Percentiles rank a stretch among this genome's conserved stretches.
These are phyloP conservation scores for Elanoides forficatus DNA, from an alignment of 2,113 vertebrate species.

Conservation along the genomic window DNA sequence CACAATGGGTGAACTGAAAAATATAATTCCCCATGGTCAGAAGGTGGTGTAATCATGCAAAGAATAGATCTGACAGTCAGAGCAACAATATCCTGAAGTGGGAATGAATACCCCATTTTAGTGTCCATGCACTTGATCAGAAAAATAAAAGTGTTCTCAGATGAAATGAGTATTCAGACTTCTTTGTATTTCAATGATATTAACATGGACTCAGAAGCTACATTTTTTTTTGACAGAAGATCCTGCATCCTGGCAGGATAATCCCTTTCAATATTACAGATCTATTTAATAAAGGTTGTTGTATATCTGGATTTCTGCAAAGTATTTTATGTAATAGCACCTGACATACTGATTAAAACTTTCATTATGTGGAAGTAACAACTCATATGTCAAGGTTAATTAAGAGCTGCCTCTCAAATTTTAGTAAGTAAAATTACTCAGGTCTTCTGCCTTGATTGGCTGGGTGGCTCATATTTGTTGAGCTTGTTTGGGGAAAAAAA, in stretches of 20 bases:
- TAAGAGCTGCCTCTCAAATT: background rate
- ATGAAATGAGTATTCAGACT: background rate
- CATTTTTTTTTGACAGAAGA: background rate
- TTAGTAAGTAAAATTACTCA: background rate
- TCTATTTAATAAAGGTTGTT: background rate
- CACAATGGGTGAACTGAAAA: background rate
- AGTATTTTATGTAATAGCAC: background rate
- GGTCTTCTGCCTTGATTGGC: background rate
- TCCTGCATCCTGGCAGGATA: background rate
- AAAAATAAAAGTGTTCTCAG: background rate
- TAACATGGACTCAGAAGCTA: background rate
- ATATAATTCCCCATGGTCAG: background rate
- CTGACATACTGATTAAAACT: background rate
- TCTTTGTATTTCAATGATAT: background rate
- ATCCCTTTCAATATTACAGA: background rate
- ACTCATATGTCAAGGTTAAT: background rate
- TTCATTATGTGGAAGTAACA: background rate
- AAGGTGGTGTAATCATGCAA: background rate
- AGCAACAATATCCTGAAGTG: background rate
- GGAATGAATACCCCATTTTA: background rate
- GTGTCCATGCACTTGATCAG: accelerated
- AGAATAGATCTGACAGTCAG: background rate
- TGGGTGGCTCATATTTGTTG: background rate
- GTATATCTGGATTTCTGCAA: background rate
- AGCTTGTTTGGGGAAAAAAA: background rate